phyloP scores from a whole-genome alignment of 1,140 invertebrate genomes.

The Phthorimaea operculella region DNA sequence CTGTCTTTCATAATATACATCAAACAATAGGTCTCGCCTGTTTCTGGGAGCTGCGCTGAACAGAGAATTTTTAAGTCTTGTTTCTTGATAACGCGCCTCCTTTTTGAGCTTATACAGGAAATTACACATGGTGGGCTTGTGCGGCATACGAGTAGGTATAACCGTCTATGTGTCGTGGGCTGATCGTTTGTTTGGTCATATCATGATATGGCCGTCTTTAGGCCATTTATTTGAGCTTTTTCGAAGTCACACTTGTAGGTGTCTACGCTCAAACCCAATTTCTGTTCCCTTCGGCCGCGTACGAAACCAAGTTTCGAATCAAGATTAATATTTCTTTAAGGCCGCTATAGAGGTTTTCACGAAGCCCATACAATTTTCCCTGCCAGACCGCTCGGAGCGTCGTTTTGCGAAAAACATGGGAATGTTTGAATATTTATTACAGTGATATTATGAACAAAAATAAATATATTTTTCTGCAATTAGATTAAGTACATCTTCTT shows the following conservation, averaged over 20 bases:
- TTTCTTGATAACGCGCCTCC: constrained; percentile 5
- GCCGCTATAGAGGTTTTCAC: too few relatives aligned
- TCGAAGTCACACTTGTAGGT: not conserved
- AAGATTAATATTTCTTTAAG: too few relatives aligned
- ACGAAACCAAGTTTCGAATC: too few relatives aligned
- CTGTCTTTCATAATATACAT: constrained; percentile 1
- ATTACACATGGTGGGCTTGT: not conserved
- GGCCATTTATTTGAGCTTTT: not conserved
- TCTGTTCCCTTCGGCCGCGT: too few relatives aligned
- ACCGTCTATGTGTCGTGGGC: not conserved
- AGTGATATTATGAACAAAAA: too few relatives aligned
- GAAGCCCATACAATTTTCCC: too few relatives aligned
- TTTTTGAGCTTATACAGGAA: constrained; percentile 4
- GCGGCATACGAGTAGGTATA: not conserved
- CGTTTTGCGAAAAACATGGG: too few relatives aligned
- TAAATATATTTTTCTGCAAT: too few relatives aligned
- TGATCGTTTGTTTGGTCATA: too few relatives aligned
- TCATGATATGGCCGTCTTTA: not conserved
- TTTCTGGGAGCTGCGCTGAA: not conserved
- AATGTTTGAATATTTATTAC: too few relatives aligned
- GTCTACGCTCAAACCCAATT: not conserved
- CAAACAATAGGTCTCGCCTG: not conserved
- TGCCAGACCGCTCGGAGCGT: too few relatives aligned
- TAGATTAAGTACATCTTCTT: too few relatives aligned
- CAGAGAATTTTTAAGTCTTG: not conserved